A percentile compares a stretch with the other conserved stretches of the same genome.
Conservation (phyloP, 2,888 invertebrate genomes). For the Tachystola acroxantha region DNA sequence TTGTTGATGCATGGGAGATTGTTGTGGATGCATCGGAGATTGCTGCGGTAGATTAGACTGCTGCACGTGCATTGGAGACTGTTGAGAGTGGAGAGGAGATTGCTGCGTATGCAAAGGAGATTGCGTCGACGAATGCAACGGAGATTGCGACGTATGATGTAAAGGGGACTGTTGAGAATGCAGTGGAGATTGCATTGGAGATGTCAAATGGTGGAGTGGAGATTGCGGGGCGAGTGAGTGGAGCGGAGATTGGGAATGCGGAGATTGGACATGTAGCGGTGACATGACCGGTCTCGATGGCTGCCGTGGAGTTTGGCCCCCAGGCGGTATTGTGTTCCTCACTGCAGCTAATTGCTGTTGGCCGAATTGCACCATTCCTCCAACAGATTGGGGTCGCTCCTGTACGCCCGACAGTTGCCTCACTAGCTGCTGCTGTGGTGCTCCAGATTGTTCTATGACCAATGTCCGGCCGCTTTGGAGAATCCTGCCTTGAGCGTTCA, state of each 20-base stretch:
- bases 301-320: constrained; percentile 36
- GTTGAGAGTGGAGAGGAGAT: constrained; percentile 57
- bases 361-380: constrained; percentile 56
- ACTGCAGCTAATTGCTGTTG: constrained; percentile 44
- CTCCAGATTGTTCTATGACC: constrained; percentile 62
- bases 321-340: constrained; percentile 30
- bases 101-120: constrained; percentile 62
- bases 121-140: constrained; percentile 54
- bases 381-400: constrained; percentile 46
- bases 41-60: constrained; percentile 48
- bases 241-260: constrained; percentile 45
- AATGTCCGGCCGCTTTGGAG: constrained; percentile 59
- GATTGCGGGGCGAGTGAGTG: constrained; percentile 47
- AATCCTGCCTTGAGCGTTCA: constrained; percentile 50
- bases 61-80: constrained; percentile 58
- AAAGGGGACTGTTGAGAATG: constrained; percentile 63
- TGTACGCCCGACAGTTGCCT: constrained; percentile 50
- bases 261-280: constrained; percentile 57
- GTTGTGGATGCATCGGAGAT: constrained; percentile 50
- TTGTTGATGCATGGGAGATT: constrained; percentile 49
- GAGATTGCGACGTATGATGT: constrained; percentile 58
- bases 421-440: constrained; percentile 54
- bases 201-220: constrained; percentile 45
- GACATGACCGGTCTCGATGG: constrained; percentile 58
- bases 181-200: constrained; percentile 60